These are phyloP conservation scores for Drosophila nasuta DNA, from an alignment of 1,140 invertebrate species.

Conservation along the genomic window DNA sequence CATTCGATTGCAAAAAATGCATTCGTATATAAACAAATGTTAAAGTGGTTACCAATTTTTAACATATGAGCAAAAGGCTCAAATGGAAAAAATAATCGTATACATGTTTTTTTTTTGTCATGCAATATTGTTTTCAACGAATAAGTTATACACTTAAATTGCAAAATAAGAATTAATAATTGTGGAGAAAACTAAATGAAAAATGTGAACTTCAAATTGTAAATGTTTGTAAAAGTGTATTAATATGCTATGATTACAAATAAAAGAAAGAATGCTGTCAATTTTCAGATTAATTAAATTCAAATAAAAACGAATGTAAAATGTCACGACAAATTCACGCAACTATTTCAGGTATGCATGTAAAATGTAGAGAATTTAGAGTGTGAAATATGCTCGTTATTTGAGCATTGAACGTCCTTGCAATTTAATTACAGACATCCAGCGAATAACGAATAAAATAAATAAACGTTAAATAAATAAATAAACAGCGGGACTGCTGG, in stretches of 20 bases:
- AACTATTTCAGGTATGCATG: too few relatives aligned
- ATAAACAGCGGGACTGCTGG: slow-evolving; percentile 13
- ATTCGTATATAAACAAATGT: slow-evolving; percentile 30
- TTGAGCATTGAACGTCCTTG: slow-evolving; percentile 11
- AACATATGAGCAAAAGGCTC: slow-evolving; percentile 9
- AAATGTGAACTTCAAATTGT: neutral
- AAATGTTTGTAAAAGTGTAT: too few relatives aligned
- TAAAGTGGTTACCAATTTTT: slow-evolving; percentile 32
- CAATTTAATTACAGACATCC: slow-evolving; percentile 53
- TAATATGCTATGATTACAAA: too few relatives aligned
- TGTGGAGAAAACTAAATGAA: neutral
- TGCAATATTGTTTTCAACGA: neutral
- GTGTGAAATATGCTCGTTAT: neutral
- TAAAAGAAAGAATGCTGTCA: too few relatives aligned
- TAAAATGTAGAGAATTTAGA: neutral
- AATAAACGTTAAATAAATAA: slow-evolving; percentile 41
- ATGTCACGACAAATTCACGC: too few relatives aligned
- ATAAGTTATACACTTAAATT: neutral
- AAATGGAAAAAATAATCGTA: neutral
- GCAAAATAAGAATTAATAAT: neutral
- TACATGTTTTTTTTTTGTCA: neutral
- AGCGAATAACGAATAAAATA: slow-evolving; percentile 37
- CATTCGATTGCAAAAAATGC: neutral
- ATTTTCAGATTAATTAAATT: too few relatives aligned
- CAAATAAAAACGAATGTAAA: too few relatives aligned